phyloP scores from a whole-genome alignment of 2,888 invertebrate genomes.

The Neoaliturus tenellus region DNA sequence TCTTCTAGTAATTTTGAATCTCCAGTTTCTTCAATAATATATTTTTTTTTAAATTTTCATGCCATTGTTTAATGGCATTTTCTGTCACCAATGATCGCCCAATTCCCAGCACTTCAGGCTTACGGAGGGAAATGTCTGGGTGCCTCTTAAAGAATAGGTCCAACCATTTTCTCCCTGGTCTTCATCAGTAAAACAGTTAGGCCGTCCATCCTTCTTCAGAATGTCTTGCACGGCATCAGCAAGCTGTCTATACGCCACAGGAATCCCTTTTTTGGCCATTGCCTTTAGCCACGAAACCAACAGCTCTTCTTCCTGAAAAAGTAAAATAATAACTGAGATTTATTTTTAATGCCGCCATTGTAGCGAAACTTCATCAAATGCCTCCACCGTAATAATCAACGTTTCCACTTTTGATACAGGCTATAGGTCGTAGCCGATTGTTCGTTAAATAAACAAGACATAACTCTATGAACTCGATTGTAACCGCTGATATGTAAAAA shows the following conservation, averaged over 20 bases:
- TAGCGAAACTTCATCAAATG: too few species aligned
- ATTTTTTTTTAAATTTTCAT: constrained; percentile 9
- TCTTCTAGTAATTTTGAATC: background rate
- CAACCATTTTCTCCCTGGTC: too few species aligned
- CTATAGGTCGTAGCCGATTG: too few species aligned
- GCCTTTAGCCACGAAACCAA: constrained; percentile 25
- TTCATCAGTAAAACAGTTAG: background rate
- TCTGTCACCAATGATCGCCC: constrained; percentile 40
- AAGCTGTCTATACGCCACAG: constrained; percentile 27
- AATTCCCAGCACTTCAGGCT: constrained; percentile 37
- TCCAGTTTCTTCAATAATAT: too few species aligned
- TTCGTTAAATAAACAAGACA: too few species aligned
- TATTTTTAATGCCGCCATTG: too few species aligned
- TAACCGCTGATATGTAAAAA: too few species aligned
- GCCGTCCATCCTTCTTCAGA: constrained; percentile 18
- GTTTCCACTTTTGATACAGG: too few species aligned
- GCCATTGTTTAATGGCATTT: constrained; percentile 40
- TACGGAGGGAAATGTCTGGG: constrained; percentile 51
- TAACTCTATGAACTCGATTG: too few species aligned
- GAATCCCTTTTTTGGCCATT: constrained; percentile 44
- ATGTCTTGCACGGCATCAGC: constrained; percentile 40
- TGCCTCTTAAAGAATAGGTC: too few species aligned
- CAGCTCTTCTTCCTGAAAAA: constrained; percentile 32
- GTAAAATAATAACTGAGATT: background rate
- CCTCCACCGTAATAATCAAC: too few species aligned